Evolutionary conservation across 23 tunicate species (phyloP).

Genomic region (Phallusia fumigata): DNA sequence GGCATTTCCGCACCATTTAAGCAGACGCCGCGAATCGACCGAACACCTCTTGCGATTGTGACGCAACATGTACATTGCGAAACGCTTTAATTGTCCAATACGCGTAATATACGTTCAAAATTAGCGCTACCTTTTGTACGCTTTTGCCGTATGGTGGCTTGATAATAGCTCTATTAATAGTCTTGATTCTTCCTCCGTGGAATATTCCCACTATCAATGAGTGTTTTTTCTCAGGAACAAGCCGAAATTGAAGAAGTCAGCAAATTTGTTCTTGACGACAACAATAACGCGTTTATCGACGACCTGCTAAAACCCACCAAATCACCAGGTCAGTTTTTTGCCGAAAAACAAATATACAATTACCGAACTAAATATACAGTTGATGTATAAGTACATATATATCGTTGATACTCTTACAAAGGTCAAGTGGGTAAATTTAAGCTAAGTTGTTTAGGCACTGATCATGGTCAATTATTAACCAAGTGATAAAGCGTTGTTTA

Average conservation of each 20-base stretch:
- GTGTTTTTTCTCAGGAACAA: neutral
- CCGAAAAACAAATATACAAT: no score
- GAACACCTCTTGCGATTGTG: no score
- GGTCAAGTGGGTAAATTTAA: neutral
- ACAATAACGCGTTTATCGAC: neutral
- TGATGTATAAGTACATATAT: no score
- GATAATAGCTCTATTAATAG: neutral
- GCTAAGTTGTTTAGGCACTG: neutral
- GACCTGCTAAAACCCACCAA: neutral
- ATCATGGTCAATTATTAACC: neutral
- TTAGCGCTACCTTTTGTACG: no score
- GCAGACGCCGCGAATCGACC: no score
- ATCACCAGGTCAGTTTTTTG: neutral
- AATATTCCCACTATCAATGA: neutral
- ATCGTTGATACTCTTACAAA: no score
- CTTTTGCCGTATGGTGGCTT: no score
- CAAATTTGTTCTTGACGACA: neutral
- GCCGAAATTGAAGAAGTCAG: neutral
- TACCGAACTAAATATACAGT: no score
- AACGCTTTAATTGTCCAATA: no score
- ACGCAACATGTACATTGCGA: no score
- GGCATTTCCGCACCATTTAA: constrained; percentile 1
- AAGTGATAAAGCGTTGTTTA: neutral
- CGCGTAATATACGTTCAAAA: no score
- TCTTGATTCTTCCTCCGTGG: neutral